A percentile compares a stretch with the other conserved stretches of the same genome.
These are phyloP conservation scores for Larimichthys crocea DNA, from an alignment of 2,113 vertebrate genomes.

Conservation along the genomic window DNA sequence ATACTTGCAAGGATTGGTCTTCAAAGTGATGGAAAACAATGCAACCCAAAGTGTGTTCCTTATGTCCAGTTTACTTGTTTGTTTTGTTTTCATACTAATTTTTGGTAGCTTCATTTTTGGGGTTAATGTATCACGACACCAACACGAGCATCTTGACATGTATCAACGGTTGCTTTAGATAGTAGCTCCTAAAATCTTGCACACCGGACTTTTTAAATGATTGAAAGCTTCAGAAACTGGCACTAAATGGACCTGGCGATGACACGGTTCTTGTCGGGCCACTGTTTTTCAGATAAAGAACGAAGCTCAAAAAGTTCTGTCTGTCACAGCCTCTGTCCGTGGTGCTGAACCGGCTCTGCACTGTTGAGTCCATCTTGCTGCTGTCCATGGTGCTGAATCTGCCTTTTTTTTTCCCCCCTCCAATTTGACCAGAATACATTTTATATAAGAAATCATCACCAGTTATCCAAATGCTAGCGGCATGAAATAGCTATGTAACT, in stretches of 20 bases:
- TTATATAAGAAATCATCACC: neutral
- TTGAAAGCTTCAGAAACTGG: too few species aligned
- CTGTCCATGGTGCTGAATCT: conserved; percentile 46
- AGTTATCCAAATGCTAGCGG: conserved; percentile 1
- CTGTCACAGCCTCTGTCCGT: conserved; percentile 11
- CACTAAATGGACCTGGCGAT: neutral
- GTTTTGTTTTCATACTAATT: too few species aligned
- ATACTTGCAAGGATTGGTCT: too few species aligned
- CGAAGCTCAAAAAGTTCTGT: neutral
- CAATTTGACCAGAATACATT: neutral
- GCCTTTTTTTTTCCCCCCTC: neutral
- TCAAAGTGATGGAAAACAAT: too few species aligned
- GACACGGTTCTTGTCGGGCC: neutral
- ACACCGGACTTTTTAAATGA: too few species aligned
- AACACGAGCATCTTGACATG: too few species aligned
- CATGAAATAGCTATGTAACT: neutral
- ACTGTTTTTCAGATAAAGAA: neutral
- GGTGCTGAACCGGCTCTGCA: conserved; percentile 18
- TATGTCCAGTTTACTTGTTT: too few species aligned
- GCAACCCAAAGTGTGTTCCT: too few species aligned
- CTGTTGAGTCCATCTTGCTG: neutral
- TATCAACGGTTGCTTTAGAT: too few species aligned
- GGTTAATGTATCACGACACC: too few species aligned
- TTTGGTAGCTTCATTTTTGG: too few species aligned
- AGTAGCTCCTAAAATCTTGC: too few species aligned